Conservation (phyloP, 2,888 invertebrate genomes). For the Brachyopa scutellaris region DNA sequence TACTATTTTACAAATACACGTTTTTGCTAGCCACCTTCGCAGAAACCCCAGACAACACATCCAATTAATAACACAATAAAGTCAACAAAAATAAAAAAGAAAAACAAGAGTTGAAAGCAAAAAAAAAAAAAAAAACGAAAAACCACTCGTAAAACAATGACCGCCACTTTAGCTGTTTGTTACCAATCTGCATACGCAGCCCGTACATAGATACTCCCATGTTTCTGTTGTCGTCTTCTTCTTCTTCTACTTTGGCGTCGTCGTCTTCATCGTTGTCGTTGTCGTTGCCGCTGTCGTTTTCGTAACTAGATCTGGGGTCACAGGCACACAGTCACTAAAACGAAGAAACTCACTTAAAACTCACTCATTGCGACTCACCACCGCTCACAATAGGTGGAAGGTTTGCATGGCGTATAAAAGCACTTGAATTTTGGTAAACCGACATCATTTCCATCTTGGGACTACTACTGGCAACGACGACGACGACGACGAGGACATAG, state of each 20-base stretch:
- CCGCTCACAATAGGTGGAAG: slow-evolving; percentile 29
- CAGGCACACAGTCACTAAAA: not conserved
- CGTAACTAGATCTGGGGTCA: slow-evolving; percentile 68
- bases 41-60: slow-evolving; percentile 16
- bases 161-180: slow-evolving; percentile 17
- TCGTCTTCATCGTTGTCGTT: slow-evolving; percentile 2
- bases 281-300: slow-evolving; percentile 7
- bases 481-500: slow-evolving; percentile 11
- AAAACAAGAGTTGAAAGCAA: no score
- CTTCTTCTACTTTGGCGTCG: no score
- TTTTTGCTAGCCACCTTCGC: not conserved
- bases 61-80: slow-evolving; percentile 11
- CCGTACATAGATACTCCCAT: slow-evolving; percentile 23
- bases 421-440: slow-evolving; percentile 73
- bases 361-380: slow-evolving; percentile 25
- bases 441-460: slow-evolving; percentile 73
- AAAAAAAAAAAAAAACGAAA: slow-evolving; percentile 21
- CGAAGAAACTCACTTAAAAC: slow-evolving; percentile 21
- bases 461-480: slow-evolving; percentile 54
- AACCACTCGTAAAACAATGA: slow-evolving; percentile 59
- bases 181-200: slow-evolving; percentile 39
- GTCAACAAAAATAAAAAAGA: slow-evolving; percentile 23
- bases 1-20: slow-evolving; percentile 20
- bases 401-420: slow-evolving; percentile 73
- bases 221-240: no score